Conservation (phyloP, 1,140 invertebrate genomes). For the Dendroctonus ponderosae region DNA sequence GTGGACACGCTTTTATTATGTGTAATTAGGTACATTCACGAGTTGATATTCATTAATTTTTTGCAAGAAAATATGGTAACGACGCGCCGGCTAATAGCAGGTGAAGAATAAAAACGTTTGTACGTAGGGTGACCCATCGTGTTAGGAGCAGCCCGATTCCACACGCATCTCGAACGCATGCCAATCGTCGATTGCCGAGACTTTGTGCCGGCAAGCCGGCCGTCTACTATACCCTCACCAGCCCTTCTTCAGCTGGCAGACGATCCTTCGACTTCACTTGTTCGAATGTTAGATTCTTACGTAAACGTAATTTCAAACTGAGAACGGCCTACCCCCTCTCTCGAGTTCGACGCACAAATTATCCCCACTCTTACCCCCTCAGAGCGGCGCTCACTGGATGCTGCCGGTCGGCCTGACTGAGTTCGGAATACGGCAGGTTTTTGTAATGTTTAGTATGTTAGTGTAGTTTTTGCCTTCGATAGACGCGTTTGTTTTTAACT, state of each 20-base stretch:
- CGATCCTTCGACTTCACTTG: slow-evolving; percentile 33
- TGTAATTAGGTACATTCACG: no score
- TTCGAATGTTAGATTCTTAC: slow-evolving; percentile 34
- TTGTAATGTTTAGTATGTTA: slow-evolving; percentile 42
- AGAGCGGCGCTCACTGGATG: slow-evolving; percentile 34
- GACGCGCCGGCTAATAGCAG: no score
- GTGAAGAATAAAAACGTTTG: not conserved
- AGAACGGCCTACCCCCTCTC: slow-evolving; percentile 18
- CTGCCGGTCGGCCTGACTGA: slow-evolving; percentile 33
- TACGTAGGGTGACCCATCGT: not conserved
- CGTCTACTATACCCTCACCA: slow-evolving; percentile 7
- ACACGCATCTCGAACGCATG: slow-evolving; percentile 10
- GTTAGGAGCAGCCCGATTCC: not conserved
- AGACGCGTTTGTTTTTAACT: slow-evolving; percentile 35
- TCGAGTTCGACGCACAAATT: slow-evolving; percentile 33
- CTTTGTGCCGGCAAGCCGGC: slow-evolving; percentile 3
- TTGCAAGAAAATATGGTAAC: no score
- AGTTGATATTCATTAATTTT: no score
- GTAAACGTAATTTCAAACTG: slow-evolving; percentile 27
- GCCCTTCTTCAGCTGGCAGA: slow-evolving; percentile 24
- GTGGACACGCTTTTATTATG: no score
- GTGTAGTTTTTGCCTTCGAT: slow-evolving; percentile 42
- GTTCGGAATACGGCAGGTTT: slow-evolving; percentile 39
- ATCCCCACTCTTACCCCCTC: slow-evolving; percentile 32
- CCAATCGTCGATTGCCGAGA: not conserved